Evolutionary conservation across 1,140 invertebrate genomes (phyloP), one percentile per base, ranked within the genome.

Genomic region (Neodiprion fabricii): DNA sequence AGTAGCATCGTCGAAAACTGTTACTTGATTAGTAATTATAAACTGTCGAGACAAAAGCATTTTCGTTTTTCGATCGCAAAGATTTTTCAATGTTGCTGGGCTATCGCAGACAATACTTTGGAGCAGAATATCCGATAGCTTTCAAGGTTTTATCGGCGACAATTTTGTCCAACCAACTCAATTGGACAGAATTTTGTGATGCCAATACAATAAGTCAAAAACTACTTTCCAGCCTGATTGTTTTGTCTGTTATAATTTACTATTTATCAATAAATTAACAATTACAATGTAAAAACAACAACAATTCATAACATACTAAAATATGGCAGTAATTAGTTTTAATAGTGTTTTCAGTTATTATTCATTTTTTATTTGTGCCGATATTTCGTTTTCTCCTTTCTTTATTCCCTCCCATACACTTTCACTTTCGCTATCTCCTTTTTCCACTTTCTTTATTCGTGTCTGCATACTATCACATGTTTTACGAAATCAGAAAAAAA

Each of bases 211-310:
- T 14, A 61, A 14, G 53, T 61, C 53, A 17, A 61, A 61, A 17
- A 17, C 53, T 17, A 17, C 53, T 61, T 61, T 61, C n/a, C 53
- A 61, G 28, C 28, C 5, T 40, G 5, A 40, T 40, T 40, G 28
- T 40, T 40, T 40, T 40, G 28, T 40, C 28, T 40, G 11, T 9
- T 61, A 61, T 17, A 61, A 61, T 61, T 12, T 61, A 8, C 53
- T 14, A 61, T 40, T 72, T 61, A 65, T 66, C 61, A 65, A 72
- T 72, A 72, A 72, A 72, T 72, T 72, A 72, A 72, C 66, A 72
- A 72, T 66, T 53, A 72, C 61, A 72, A 72, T 65, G 49, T 40
- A 65, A 53, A 72, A 72, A 72, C 71, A 65, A 61, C 66, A 72
- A 72, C 71, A 47, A 72, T 65, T 65, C 47, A 17, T 53, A 65